A percentile compares a stretch with the other conserved stretches of the same genome.
These are phyloP conservation scores for Urechis unicinctus DNA, from an alignment of 2,888 invertebrate species.

Conservation along the genomic window DNA sequence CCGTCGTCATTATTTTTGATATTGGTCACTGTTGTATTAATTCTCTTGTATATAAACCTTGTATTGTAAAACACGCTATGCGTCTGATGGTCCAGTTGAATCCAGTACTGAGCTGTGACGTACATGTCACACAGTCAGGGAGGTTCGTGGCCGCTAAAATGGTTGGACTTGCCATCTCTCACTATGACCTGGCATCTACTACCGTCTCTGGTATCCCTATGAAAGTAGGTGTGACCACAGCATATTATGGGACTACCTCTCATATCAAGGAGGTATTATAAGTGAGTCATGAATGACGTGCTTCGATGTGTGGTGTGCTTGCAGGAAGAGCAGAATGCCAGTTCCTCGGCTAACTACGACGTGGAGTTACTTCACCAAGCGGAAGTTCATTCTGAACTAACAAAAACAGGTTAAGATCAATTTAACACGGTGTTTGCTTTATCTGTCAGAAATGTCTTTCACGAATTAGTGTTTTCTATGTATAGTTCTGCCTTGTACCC, in stretches of 20 bases:
- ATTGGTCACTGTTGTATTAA: no score
- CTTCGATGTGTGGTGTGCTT: neutral
- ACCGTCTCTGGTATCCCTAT: slow-evolving; percentile 97
- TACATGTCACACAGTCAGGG: slow-evolving; percentile 39
- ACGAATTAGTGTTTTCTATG: no score
- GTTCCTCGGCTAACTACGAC: slow-evolving; percentile 96
- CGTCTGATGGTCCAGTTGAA: slow-evolving; percentile 6
- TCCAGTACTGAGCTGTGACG: slow-evolving; percentile 18
- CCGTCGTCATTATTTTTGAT: no score
- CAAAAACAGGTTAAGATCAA: slow-evolving; percentile 56
- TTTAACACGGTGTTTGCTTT: no score
- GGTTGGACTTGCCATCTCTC: slow-evolving; percentile 55
- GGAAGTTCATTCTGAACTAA: slow-evolving; percentile 72
- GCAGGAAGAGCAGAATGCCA: slow-evolving; percentile 91
- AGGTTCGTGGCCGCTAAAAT: slow-evolving; percentile 41
- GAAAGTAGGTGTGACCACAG: slow-evolving; percentile 60
- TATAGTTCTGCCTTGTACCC: no score
- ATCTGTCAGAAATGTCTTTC: no score
- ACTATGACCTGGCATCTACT: slow-evolving; percentile 87
- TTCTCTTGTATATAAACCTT: no score
- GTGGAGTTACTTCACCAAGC: slow-evolving; percentile 91
- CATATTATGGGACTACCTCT: no score
- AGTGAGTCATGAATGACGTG: no score
- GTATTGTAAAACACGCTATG: no score
- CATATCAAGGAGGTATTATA: no score